Evolutionary conservation across 2,797 vertebrate genomes (phyloP), one percentile per base, ranked within the genome.

Genomic region (Xiphophorus birchmanni): DNA sequence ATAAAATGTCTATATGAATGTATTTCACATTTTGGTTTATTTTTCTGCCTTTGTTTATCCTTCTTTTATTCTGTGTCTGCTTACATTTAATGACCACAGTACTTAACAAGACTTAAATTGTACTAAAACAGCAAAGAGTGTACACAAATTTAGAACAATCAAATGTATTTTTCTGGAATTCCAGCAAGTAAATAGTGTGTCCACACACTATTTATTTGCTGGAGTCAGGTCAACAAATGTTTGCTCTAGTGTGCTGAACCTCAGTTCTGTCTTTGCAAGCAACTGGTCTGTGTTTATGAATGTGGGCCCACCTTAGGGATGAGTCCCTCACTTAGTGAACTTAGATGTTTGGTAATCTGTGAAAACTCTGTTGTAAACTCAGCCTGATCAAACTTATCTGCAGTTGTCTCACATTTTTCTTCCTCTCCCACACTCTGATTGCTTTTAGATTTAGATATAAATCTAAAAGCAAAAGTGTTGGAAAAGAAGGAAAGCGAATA

Each of bases 291-390:
- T 87, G 86, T 91, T 87, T 83, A 83, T 81, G 69, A 84, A 88
- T 82, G 82, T 81, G 79, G 81, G 85, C 78, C 78, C 84, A 78
- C 88, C 91, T 82, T 56, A 76, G 82, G 88, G 81, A 82, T 44
- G 15, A 17, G 54, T 83, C 80, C 74, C 76, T 80, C 75, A 85
- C 72, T 86, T 77, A 90, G 83, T 78, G 74, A 90, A 60, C 75
- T 84, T 77, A 86, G 88, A 95, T 93, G 89, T 86, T 88, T 90
- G 95, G 95, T 94, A 93, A 94, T 91, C 77, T 80, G 74, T 82
- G 84, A 88, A 87, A 93, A 88, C 58, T 75, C 47, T 74, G 82
- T 83, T 56, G 81, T 75, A 82, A 80, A 88, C 85, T 82, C 76
- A 82, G 75, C 77, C 76, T 35, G 21, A 83, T 76, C 76, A 71